phyloP scores from a whole-genome alignment of 1,140 invertebrate species.

The Heliconius hermathena region DNA sequence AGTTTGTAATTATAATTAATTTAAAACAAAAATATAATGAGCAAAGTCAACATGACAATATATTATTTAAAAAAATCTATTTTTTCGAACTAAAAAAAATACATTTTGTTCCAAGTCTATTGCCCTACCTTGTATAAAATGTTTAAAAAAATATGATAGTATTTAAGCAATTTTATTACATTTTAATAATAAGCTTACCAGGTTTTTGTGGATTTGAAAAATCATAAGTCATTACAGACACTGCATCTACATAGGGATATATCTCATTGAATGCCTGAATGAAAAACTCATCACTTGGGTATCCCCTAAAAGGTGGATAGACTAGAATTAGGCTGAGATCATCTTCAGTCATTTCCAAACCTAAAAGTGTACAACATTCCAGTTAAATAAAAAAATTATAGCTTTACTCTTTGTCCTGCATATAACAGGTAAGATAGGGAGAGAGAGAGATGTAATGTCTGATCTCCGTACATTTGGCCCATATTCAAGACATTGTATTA shows the following conservation, averaged over 20 bases:
- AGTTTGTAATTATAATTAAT: not conserved
- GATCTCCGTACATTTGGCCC: too few species aligned
- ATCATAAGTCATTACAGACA: conserved; percentile 98
- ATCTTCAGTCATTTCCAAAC: conserved; percentile 74
- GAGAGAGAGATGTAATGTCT: too few species aligned
- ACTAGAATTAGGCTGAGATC: conserved; percentile 89
- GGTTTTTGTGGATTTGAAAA: conserved; percentile 92
- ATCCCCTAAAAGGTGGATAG: conserved; percentile 90
- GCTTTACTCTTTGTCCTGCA: too few species aligned
- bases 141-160: not conserved
- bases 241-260: conserved; percentile 89
- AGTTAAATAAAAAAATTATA: not conserved
- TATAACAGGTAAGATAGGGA: too few species aligned
- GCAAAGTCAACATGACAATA: too few species aligned
- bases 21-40: too few species aligned
- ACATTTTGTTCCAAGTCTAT: too few species aligned
- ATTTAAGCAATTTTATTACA: not conserved
- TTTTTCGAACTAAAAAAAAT: too few species aligned
- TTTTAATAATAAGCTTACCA: conserved; percentile 77
- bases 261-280: conserved; percentile 90
- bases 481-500: too few species aligned
- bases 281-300: conserved; percentile 87
- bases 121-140: too few species aligned
- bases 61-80: too few species aligned
- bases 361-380: conserved; percentile 43